Evolutionary conservation across 2,113 vertebrate species (phyloP), one percentile per base, ranked within the genome.

Genomic region (Hiodon alosoides): DNA sequence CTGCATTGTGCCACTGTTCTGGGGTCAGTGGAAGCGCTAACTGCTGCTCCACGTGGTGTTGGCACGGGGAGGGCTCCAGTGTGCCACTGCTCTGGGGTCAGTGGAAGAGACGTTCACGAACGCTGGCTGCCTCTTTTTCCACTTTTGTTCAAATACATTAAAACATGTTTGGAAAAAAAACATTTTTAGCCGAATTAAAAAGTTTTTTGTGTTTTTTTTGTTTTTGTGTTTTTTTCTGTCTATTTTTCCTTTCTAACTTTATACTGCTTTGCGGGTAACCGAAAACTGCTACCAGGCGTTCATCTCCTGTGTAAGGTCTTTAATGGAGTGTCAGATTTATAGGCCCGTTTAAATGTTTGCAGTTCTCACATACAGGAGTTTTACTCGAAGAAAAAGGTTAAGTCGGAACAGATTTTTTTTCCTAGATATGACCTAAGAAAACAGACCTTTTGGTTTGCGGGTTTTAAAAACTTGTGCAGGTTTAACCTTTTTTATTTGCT

Each of bases 301-400:
- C 76, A 76, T 84, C 81, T 86, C 76, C 87, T 87, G 78, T 89
- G 86, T 89, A 87, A 89, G 86, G 83, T 84, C 80, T 85, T 90
- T 91, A 90, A 90, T 90, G 86, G 91, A 88, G 85, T 89, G 88
- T 86, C 87, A 85, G 85, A 80, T 86, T 88, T 86, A 85, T 84
- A 87, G 75, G 81, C 62, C 68, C 71, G 51, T 86, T 85, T 87
- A 81, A 81, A 83, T 79, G 71, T 80, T 84, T 85, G 73, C 78
- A 85, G 84, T 88, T 87, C 87, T 75, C 69, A 70, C 71, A 57
- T 78, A 77, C 68, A 69, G 73, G 76, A 74, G 72, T 69, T 69
- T 79, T 81, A 69, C 69, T 72, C 74, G 72, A 55, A 59, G 71
- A 58, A 67, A 77, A 74, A 80, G 73, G 77, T 83, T 80, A 78